Conservation (phyloP, 1,140 invertebrate species). For the Manduca sexta region DNA sequence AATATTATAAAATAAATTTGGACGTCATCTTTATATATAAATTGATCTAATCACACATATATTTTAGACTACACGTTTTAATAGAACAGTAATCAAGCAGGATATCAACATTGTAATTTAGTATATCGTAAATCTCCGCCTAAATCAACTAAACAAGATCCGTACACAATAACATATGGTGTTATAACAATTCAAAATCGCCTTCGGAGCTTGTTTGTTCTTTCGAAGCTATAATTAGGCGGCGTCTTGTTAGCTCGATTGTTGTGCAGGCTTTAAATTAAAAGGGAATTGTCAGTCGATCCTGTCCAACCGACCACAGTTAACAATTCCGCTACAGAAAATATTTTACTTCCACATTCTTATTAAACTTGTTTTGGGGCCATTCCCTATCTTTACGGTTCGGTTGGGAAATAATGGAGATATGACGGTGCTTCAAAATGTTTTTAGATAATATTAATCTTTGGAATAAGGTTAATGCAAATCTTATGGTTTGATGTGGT, state of each 20-base stretch:
- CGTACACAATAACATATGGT: slow-evolving; percentile 39
- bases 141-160: slow-evolving; percentile 6
- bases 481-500: too few relatives aligned
- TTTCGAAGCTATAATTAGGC: slow-evolving; percentile 61
- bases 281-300: slow-evolving; percentile 54
- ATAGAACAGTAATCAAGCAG: too few relatives aligned
- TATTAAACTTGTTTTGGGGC: slow-evolving; percentile 61
- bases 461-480: too few relatives aligned
- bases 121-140: not conserved
- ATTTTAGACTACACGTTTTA: too few relatives aligned
- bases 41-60: too few relatives aligned
- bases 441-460: not conserved
- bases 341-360: slow-evolving; percentile 69
- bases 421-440: slow-evolving; percentile 8
- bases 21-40: too few relatives aligned
- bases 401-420: slow-evolving; percentile 30
- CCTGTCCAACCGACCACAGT: slow-evolving; percentile 54
- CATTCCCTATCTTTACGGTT: slow-evolving; percentile 44
- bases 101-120: not conserved
- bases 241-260: slow-evolving; percentile 60
- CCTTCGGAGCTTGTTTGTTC: slow-evolving; percentile 59
- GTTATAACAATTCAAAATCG: slow-evolving; percentile 45
- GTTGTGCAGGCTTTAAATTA: slow-evolving; percentile 66
- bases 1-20: too few relatives aligned
- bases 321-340: slow-evolving; percentile 68